Evolutionary conservation across 2,888 invertebrate genomes (phyloP), one percentile per base, ranked within the genome.

Genomic region (Drosophila vallismaia): DNA sequence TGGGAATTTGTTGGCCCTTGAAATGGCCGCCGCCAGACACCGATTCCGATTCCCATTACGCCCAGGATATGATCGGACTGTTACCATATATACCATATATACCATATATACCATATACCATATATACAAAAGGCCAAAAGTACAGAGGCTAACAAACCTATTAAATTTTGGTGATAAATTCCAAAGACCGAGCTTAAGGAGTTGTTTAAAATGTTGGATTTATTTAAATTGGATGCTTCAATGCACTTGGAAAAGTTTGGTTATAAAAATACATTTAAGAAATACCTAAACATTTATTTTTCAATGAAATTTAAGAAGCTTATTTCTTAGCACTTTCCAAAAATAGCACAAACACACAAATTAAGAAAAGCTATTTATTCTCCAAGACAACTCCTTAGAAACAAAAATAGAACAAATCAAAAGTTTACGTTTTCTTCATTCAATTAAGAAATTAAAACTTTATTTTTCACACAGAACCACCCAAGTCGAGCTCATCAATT

Each of bases 1-100:
- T 51, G 72, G 67, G 75, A 78, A 76, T 83, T 80, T 64, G 10
- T 9, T 7, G 66, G 36, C 50, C 38, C 64, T 62, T 36, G 10
- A 62, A 51, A 29, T 44, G 63, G 7, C 33, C 26, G 59, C 48
- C 52, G 63, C 63, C 66, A 66, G 66, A 64, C 66, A 66, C 46
- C 66, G 46, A 64, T 64, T 66, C 40, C 54, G 48, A 49, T 55
- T 48, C 40, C 48, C 64, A 64, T 64, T 64, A 63, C 31, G 31
- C 14, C 31, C 2, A 26, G 29, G 31, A 38, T 63, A 46, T 19
- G 63, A 42, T 10, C 24, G 53, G 24, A 33, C 10, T 19, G 57
- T 40, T 40, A 33, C 31, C 29, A 46, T 59, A 46, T 59, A 2
- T 36, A 60, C n/a, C n/a, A n/a, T n/a, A n/a, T n/a, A n/a, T n/a